Evolutionary conservation across 2,888 invertebrate genomes (phyloP).

Genomic region (Sesia apiformis): DNA sequence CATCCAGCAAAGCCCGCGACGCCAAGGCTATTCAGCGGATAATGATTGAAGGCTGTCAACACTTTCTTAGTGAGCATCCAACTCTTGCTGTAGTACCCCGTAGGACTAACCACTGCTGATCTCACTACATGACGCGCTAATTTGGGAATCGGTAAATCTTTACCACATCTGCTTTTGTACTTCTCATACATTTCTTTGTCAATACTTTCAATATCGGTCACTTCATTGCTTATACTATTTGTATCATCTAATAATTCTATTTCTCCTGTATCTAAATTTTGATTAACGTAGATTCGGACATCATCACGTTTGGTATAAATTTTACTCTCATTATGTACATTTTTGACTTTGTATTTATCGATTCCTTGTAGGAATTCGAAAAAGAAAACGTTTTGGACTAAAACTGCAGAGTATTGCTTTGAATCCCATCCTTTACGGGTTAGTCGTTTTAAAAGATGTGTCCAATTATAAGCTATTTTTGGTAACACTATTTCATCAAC

Average conservation of each 20-base stretch:
- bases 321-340: slow-evolving; percentile 24
- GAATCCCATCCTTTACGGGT: slow-evolving; percentile 51
- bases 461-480: slow-evolving; percentile 73
- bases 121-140: slow-evolving; percentile 66
- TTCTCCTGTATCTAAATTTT: slow-evolving; percentile 34
- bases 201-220: slow-evolving; percentile 31
- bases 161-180: slow-evolving; percentile 40
- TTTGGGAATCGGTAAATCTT: slow-evolving; percentile 43
- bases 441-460: slow-evolving; percentile 67
- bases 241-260: slow-evolving; percentile 40
- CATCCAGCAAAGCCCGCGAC: slow-evolving; percentile 70
- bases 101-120: slow-evolving; percentile 74
- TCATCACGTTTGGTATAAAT: slow-evolving; percentile 56
- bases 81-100: slow-evolving; percentile 81
- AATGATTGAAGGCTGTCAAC: slow-evolving; percentile 84
- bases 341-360: slow-evolving; percentile 27
- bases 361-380: slow-evolving; percentile 70
- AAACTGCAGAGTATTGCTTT: slow-evolving; percentile 73
- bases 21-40: slow-evolving; percentile 76
- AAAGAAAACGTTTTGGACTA: slow-evolving; percentile 81
- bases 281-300: slow-evolving; percentile 39
- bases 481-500: slow-evolving; percentile 84
- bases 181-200: slow-evolving; percentile 21
- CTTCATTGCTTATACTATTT: slow-evolving; percentile 33
- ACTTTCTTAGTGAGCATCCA: slow-evolving; percentile 79